Evolutionary conservation across 2,113 vertebrate genomes (phyloP), one percentile per base, ranked within the genome.

Genomic region (Entelurus aequoreus): DNA sequence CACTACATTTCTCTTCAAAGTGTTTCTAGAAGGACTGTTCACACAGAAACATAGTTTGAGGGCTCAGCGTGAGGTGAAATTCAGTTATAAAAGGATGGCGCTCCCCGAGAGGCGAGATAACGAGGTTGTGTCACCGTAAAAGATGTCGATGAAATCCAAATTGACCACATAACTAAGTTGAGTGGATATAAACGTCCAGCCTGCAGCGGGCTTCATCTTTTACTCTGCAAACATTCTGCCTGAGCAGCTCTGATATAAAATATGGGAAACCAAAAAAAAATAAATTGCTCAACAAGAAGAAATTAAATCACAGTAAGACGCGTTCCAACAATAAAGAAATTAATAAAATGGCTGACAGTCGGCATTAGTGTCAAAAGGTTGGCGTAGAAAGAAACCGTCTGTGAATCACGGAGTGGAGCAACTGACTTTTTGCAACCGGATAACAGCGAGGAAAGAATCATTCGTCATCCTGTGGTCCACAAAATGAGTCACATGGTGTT

Each of bases 331-430:
- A 64, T 21, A 46, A 12, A 46, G 48, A 57, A 57, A 57, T 5
- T 5, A 56, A 16, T 14, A 40, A 51, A 75, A 62, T 50, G 35
- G 8, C 54, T 60, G 66, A 6, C 63, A 76, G 57, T 77, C 64
- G 10, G 12, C 3, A 55, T 74, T 54, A 6, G 69, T 60, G 69
- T 74, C 58, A 48, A 55, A 65, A 71, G 52, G 56, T 55, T 48
- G 68, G 16, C 16, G 40, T 57, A 6, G 28, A 28, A 4, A 4
- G 28, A 28, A 19, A 38, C 37, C 4, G 36, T 40, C 40, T 56
- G 54, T n/a, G 42, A 68, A 62, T 82, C 60, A 76, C 68, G 76
- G 74, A 76, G 74, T 64, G 12, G 70, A 69, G 60, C 54, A 48
- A 57, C 62, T 28, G n/a, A 42, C 28, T 8, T 40, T 40, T 40